Percentiles rank a stretch among this genome's conserved stretches.
Conservation (phyloP, 1,140 invertebrate genomes). For the Drosophila gunungcola region DNA sequence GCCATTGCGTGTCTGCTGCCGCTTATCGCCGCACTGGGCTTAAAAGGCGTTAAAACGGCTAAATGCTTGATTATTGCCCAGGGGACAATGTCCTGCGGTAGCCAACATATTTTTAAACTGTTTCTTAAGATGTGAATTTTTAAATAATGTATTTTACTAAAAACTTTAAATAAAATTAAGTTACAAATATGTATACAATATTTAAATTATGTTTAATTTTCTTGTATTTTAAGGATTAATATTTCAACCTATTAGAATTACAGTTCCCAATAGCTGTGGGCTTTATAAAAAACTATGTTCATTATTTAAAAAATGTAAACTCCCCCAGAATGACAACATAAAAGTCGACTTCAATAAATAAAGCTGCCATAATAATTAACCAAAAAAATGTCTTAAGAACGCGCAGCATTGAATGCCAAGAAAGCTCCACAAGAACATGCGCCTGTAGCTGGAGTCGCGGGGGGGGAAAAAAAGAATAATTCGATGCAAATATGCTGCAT, state of each 20-base stretch:
- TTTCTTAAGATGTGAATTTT: no score
- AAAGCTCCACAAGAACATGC: slow-evolving; percentile 16
- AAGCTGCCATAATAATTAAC: slow-evolving; percentile 34
- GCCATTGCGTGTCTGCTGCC: slow-evolving; percentile 58
- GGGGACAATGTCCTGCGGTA: slow-evolving; percentile 22
- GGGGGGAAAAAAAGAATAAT: slow-evolving; percentile 17
- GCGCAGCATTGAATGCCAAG: slow-evolving; percentile 4
- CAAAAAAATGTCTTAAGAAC: slow-evolving; percentile 13
- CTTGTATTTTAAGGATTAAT: background rate
- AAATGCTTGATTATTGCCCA: slow-evolving; percentile 71
- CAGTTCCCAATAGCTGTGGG: background rate
- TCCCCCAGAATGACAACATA: slow-evolving; percentile 11
- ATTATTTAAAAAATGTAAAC: background rate
- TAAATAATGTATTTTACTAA: no score
- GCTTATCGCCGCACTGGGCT: slow-evolving; percentile 54
- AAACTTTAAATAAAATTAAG: no score
- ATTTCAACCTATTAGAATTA: background rate
- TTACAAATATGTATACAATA: no score
- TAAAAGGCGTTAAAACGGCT: slow-evolving; percentile 72
- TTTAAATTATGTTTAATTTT: no score
- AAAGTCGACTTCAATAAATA: slow-evolving; percentile 34
- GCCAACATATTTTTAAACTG: background rate
- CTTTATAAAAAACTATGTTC: background rate
- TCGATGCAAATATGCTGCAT: slow-evolving; percentile 43
- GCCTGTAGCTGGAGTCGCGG: slow-evolving; percentile 11